A percentile compares a stretch with the other conserved stretches of the same genome.
These are phyloP conservation scores for Chrysodeixis includens DNA, from an alignment of 2,888 invertebrate genomes.

Conservation along the genomic window DNA sequence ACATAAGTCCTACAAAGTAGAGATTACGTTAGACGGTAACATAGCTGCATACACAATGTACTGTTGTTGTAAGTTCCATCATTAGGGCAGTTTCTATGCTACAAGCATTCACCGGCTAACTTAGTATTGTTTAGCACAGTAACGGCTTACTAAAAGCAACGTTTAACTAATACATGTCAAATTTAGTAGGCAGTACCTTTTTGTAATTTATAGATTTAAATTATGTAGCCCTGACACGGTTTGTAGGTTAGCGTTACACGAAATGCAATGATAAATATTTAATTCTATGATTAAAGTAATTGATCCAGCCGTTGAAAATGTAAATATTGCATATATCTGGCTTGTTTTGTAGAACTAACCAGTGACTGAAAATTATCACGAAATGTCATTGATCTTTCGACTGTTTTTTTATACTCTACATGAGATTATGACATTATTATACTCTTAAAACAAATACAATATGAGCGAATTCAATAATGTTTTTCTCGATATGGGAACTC, in stretches of 20 bases:
- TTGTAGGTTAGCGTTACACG: not conserved
- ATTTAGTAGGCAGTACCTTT: slow-evolving; percentile 15
- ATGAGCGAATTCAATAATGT: too few species aligned
- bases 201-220: not conserved
- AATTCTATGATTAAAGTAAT: too few species aligned
- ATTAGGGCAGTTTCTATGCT: slow-evolving; percentile 21
- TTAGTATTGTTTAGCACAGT: not conserved
- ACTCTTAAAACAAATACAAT: too few species aligned
- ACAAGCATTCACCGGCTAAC: not conserved
- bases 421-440: too few species aligned
- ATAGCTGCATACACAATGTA: slow-evolving; percentile 17
- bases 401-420: too few species aligned
- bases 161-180: slow-evolving; percentile 20
- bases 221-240: not conserved
- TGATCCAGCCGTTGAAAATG: too few species aligned
- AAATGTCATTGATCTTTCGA: too few species aligned
- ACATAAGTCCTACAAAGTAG: not conserved
- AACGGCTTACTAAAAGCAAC: not conserved
- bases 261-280: slow-evolving; percentile 2
- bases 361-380: too few species aligned
- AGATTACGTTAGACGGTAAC: slow-evolving; percentile 12
- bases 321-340: too few species aligned
- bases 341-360: too few species aligned
- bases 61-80: not conserved
- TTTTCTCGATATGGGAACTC: too few species aligned